These are phyloP conservation scores for Dryas iulia DNA, from an alignment of 1,140 invertebrate species.

Conservation along the genomic window DNA sequence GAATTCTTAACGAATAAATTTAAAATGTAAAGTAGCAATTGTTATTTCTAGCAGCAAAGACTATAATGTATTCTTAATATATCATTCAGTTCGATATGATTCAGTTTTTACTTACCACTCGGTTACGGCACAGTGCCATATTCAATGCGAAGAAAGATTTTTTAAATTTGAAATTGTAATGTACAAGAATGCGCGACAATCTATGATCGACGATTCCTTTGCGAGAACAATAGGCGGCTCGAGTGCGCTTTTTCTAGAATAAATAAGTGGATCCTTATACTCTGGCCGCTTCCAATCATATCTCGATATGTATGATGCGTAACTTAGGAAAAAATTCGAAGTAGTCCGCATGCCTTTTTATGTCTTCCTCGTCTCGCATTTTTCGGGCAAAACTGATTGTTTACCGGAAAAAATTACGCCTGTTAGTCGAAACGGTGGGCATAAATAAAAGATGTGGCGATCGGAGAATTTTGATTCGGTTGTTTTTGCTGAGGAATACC, in stretches of 20 bases:
- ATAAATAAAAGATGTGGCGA: constrained; percentile 77
- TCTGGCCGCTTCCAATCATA: constrained; percentile 47
- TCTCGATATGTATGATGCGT: constrained; percentile 59
- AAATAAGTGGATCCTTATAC: constrained; percentile 31
- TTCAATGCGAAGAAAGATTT: constrained; percentile 15
- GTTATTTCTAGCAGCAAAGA: neutral
- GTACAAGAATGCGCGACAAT: constrained; percentile 32
- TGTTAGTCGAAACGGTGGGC: constrained; percentile 69
- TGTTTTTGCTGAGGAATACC: constrained; percentile 61
- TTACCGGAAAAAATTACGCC: constrained; percentile 79
- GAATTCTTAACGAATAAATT: neutral
- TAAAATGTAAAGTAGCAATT: neutral
- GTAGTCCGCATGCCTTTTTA: constrained; percentile 65
- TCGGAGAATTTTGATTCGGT: constrained; percentile 76
- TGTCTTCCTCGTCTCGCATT: constrained; percentile 72
- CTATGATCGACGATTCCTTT: constrained; percentile 31
- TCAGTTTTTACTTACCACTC: constrained; percentile 8
- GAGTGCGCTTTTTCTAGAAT: constrained; percentile 50
- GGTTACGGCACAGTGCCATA: constrained; percentile 22
- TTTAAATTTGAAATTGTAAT: constrained; percentile 30
- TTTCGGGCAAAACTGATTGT: constrained; percentile 79
- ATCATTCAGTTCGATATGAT: neutral
- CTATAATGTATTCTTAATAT: neutral
- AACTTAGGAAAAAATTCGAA: constrained; percentile 54
- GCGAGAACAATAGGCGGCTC: constrained; percentile 47